Evolutionary conservation across 1,140 invertebrate genomes (phyloP), one percentile per base, ranked within the genome.

Genomic region (Drosophila sp.): DNA sequence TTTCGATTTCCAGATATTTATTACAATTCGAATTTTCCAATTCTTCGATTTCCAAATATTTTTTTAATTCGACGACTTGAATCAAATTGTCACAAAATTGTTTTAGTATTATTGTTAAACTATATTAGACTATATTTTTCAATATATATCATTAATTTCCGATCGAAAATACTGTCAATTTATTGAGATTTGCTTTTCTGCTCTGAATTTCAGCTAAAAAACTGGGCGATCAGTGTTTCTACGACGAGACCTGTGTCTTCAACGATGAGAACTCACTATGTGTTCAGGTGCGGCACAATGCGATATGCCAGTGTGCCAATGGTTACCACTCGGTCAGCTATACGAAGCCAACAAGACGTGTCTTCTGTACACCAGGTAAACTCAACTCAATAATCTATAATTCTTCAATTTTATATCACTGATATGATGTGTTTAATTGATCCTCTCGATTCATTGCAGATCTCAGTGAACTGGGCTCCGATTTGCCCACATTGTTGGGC

Each of bases 141-240:
- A n/a, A n/a, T n/a, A n/a, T n/a, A n/a, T n/a, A n/a, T n/a, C n/a
- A n/a, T n/a, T n/a, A n/a, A n/a, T n/a, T n/a, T 21, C 21, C 4
- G 21, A 21, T 4, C 21, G 1, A 21, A 21, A 21, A 21, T 1
- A 21, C n/a, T 13, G 4, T 27, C 3, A 5, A 7, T 36, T 4
- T 7, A 16, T 8, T 6, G 27, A 29, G n/a, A 14, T 25, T 18
- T 8, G 8, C 0, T 11, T 13, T 1, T 18, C 21, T 45, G 7
- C 16, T 32, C 7, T 29, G 6, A 11, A 25, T 16, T 48, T 32
- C 92, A 97, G 96, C 96, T 29, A 96, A 96, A 92, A 95, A 94
- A 91, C 92, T 97, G 80, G 96, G 96, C 51, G 96, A 97, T 89
- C 96, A 96, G 91, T 97, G 96, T 92, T 96, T 96, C 91, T 97